Evolutionary conservation across 2,113 vertebrate genomes (phyloP).

Genomic region (Pimephales promelas): DNA sequence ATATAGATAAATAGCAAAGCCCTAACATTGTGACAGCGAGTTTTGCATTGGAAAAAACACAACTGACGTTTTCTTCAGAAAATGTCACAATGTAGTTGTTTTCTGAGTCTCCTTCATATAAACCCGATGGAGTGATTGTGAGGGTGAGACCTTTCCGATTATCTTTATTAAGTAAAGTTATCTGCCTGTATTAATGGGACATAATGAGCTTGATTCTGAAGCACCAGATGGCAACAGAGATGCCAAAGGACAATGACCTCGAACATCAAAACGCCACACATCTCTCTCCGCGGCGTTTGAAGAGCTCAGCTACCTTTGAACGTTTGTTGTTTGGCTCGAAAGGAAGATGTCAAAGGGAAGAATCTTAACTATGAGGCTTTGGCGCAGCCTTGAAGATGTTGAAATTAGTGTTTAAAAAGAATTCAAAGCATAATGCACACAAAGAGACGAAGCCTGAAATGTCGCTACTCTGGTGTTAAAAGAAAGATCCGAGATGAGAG

Average conservation of each 20-base stretch:
- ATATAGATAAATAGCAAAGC: too few relatives aligned
- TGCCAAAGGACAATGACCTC: slow-evolving; percentile 53
- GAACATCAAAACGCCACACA: slow-evolving; percentile 63
- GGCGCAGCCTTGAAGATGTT: slow-evolving; percentile 74
- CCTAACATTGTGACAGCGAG: not conserved
- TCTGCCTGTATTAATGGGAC: slow-evolving; percentile 19
- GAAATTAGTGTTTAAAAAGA: slow-evolving; percentile 80
- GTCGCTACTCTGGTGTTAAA: slow-evolving; percentile 77
- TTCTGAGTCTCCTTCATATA: not conserved
- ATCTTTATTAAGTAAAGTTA: slow-evolving; percentile 34
- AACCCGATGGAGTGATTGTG: not conserved
- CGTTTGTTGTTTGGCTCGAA: slow-evolving; percentile 65
- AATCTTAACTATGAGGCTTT: slow-evolving; percentile 68
- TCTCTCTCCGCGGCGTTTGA: slow-evolving; percentile 48
- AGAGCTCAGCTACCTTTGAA: slow-evolving; percentile 69
- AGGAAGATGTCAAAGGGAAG: slow-evolving; percentile 68
- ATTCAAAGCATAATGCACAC: slow-evolving; percentile 79
- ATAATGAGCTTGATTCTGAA: slow-evolving; percentile 40
- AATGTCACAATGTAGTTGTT: not conserved
- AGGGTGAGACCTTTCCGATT: slow-evolving; percentile 8
- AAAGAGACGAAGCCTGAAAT: slow-evolving; percentile 72
- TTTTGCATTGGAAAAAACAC: not conserved
- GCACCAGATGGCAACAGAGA: slow-evolving; percentile 2
- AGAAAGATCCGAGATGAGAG: slow-evolving; percentile 80
- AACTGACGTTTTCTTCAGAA: not conserved